Evolutionary conservation across 2,113 vertebrate species (phyloP), one percentile per base, ranked within the genome.

Genomic region (Nicator chloris): DNA sequence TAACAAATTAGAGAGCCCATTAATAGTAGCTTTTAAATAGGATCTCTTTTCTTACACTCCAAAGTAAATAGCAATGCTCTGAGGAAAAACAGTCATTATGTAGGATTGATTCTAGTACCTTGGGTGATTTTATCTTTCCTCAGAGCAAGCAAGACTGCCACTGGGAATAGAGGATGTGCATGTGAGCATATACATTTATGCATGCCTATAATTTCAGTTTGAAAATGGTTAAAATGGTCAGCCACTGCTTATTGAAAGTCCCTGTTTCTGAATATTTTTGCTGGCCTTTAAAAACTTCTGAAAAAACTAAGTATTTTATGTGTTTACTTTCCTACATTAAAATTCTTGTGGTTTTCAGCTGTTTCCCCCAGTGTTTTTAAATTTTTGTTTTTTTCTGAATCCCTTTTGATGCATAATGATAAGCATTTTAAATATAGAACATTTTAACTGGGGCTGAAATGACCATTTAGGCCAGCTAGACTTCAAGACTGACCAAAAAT

Each of bases 101-200:
- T 53, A 50, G 21, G 22, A 68, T 26, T 68, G 37, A 72, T 72
- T 23, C 28, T 33, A 37, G 26, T 56, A 68, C 4, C 8, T 49
- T 39, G 19, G 42, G 54, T 26, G 44, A 77, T 79, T 82, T 82
- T 71, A 18, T 28, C 9, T 60, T 45, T 86, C 54, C 13, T 42
- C 39, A 61, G 37, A 60, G 27, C 4, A 86, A 82, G 27, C 0
- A 9, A 75, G 44, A 37, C 45, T 75, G 13, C 45, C 14, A 6
- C 23, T 15, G 20, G 4, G 10, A 13, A 8, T 10, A 28, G 21
- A 2, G 17, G 2, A 1, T 23, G 5, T 44, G 16, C 9, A 17
- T 30, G 11, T 75, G 27, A 59, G 9, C 15, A 1, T 35, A 56
- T 10, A 10, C 10, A 37, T 59, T 31, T 28, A 26, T 18, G 22